Evolutionary conservation across 2,797 vertebrate genomes (phyloP).

Genomic region (Manis crassicaudata): DNA sequence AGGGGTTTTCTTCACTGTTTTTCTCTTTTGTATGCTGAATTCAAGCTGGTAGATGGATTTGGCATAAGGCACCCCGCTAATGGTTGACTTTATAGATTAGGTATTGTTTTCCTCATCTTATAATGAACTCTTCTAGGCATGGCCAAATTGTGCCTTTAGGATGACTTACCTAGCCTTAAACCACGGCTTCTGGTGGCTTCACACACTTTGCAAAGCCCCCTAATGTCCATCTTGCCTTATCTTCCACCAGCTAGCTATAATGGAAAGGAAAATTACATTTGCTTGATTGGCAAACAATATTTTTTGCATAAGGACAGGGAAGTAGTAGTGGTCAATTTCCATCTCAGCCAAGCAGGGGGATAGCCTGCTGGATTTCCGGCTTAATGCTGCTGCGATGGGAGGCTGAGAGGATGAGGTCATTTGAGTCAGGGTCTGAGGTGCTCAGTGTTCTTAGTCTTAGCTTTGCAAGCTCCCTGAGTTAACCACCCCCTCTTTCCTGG

Average conservation of each 20-base stretch:
- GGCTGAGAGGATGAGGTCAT: neutral
- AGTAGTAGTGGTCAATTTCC: neutral
- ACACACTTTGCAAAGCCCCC: neutral
- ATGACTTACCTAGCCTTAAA: neutral
- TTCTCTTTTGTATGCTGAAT: neutral
- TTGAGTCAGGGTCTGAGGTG: neutral
- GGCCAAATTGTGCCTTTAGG: neutral
- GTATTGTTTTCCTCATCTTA: neutral
- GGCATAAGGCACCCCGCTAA: neutral
- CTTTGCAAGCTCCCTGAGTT: too few relatives aligned
- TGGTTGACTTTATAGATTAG: neutral
- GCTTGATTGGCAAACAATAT: neutral
- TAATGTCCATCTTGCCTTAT: neutral
- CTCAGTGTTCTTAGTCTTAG: neutral
- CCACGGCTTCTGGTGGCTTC: neutral
- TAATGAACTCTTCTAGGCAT: neutral
- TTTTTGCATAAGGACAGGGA: neutral
- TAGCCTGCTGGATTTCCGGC: neutral
- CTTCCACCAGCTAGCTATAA: neutral
- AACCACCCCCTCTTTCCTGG: neutral
- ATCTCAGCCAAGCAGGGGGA: neutral
- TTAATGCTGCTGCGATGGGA: fast-evolving
- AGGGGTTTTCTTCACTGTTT: neutral
- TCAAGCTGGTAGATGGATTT: neutral
- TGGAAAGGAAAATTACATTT: neutral